Evolutionary conservation across 2,888 invertebrate genomes (phyloP), one percentile per base, ranked within the genome.

Genomic region (Conus canariensis): DNA sequence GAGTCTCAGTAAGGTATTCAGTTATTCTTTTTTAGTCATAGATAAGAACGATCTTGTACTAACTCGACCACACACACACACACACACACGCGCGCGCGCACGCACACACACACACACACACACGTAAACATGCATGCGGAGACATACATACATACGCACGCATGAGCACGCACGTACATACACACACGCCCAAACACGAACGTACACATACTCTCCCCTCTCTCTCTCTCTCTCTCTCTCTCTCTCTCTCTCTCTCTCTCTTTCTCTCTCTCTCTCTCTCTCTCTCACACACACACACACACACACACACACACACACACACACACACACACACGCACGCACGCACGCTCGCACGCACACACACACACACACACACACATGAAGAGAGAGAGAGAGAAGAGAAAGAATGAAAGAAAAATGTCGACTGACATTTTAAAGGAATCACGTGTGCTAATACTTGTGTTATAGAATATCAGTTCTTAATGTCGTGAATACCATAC

Each of bases 81-180:
- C 56, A 45, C 45, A 45, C 30, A 30, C 58, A 16, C n/a, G 56
- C n/a, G 5, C 30, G 74, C 22, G 45, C n/a, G 70, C 67, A 67
- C 45, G 16, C 60, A n/a, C 45, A 85, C 82, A 59, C 82, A 88
- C 82, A 59, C 67, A 89, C 85, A 56, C 85, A 86, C 59, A 45
- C 25, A 45, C 45, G 45, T 45, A 45, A 45, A 45, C 45, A 30
- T 45, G 45, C 45, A 45, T 25, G 25, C 77, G 86, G 60, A 86
- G 86, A 90, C 60, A 86, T 77, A 83, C 77, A 88, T 85, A 89
- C 85, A 85, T 74, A 85, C 58, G 77, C 86, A 86, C 74, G 16
- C 89, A 70, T 58, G 25, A 64, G 85, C 74, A 89, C 5, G 80
- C 25, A 74, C 74, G 22, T 30, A 25, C 30, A 30, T 30, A 82